Conservation (phyloP, 2,888 invertebrate genomes). For the Sthenelais limicola region DNA sequence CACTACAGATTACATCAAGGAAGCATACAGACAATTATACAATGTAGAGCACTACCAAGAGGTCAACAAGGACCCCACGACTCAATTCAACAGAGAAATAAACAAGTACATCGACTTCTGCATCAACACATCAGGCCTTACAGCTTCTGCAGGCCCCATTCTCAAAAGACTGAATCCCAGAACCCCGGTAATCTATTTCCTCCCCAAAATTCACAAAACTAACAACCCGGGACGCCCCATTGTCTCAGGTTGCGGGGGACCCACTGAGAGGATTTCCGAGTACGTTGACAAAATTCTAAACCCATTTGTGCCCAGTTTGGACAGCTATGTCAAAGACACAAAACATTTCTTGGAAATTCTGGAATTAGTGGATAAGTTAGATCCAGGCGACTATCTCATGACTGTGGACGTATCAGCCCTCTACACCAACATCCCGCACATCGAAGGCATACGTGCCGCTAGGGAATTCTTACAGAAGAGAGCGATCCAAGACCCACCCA, state of each 20-base stretch:
- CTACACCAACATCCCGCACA: conserved; percentile 16
- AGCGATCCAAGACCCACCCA: background rate
- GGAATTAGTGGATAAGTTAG: background rate
- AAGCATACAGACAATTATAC: background rate
- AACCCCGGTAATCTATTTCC: background rate
- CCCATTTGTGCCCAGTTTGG: background rate
- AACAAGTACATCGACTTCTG: background rate
- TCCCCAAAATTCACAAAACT: conserved; percentile 8
- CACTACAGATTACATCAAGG: background rate
- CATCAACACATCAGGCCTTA: background rate
- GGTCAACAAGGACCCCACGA: background rate
- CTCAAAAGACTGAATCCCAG: background rate
- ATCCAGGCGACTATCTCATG: background rate
- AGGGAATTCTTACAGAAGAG: background rate
- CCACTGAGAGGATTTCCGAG: conserved; percentile 10
- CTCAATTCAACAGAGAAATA: background rate
- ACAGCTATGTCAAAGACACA: conserved; percentile 2
- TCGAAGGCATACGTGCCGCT: conserved; percentile 1
- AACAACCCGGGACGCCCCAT: conserved; percentile 3
- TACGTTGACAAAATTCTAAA: background rate
- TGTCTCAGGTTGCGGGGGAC: conserved; percentile 3
- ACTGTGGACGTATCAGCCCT: conserved; percentile 17
- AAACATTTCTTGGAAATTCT: background rate
- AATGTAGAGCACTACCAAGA: background rate
- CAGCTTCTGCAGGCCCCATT: background rate